Evolutionary conservation across 2,888 invertebrate species (phyloP).

Genomic region (Teinopalpus imperialis): DNA sequence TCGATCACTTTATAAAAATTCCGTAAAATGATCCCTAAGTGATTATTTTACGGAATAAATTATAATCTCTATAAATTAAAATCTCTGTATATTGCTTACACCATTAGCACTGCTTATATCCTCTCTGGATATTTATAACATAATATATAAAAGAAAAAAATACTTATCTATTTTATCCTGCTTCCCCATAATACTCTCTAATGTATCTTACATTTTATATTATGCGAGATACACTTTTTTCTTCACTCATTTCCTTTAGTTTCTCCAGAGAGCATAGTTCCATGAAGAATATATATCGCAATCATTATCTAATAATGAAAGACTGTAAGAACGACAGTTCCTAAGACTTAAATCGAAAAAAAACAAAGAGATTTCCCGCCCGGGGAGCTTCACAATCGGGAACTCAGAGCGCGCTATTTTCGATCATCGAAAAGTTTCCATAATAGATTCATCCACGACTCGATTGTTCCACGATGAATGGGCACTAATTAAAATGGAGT

Average conservation of each 20-base stretch:
- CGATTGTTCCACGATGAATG: constrained; percentile 80
- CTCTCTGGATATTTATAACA: too few relatives aligned
- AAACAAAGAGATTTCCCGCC: constrained; percentile 39
- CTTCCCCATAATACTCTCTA: neutral
- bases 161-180: too few relatives aligned
- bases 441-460: constrained; percentile 79
- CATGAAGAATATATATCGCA: constrained; percentile 13
- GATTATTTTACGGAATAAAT: too few relatives aligned
- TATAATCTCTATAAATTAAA: too few relatives aligned
- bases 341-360: constrained; percentile 16
- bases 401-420: constrained; percentile 78
- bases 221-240: neutral
- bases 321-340: constrained; percentile 11
- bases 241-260: constrained; percentile 2
- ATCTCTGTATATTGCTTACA: too few relatives aligned
- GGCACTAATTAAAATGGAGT: constrained; percentile 82
- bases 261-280: constrained; percentile 1
- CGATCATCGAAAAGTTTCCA: constrained; percentile 79
- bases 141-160: too few relatives aligned
- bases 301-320: constrained; percentile 20
- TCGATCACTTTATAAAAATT: too few relatives aligned
- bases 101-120: too few relatives aligned
- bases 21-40: too few relatives aligned
- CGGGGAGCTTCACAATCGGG: constrained; percentile 53
- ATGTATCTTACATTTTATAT: constrained; percentile 6